These are phyloP conservation scores for Nothobranchius kuhntae DNA, from an alignment of 2,113 vertebrate genomes.

Conservation along the genomic window DNA sequence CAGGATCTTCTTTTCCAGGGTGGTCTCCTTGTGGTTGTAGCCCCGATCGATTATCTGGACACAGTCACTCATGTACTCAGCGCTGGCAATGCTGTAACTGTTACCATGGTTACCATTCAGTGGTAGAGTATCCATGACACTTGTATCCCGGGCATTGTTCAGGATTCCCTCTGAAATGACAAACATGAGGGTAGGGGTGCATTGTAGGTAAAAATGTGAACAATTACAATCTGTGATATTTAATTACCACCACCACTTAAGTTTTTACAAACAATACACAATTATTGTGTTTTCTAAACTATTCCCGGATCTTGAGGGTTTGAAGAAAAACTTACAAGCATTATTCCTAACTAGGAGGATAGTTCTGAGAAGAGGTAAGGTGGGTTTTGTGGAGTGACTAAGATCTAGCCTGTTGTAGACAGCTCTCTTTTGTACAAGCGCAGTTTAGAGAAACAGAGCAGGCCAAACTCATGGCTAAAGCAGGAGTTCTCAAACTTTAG, in stretches of 20 bases:
- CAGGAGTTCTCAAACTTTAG: no score
- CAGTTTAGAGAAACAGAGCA: no score
- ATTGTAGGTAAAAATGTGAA: constrained; percentile 18
- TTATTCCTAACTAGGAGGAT: no score
- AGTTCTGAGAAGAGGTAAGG: no score
- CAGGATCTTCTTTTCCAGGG: constrained; percentile 97
- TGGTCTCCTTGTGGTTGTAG: constrained; percentile 93
- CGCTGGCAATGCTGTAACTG: constrained; percentile 95
- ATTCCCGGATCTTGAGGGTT: background rate
- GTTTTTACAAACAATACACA: background rate
- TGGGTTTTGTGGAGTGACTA: no score
- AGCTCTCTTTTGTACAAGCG: no score
- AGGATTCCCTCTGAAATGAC: constrained; percentile 95
- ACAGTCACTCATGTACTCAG: constrained; percentile 98
- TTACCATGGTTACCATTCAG: constrained; percentile 99
- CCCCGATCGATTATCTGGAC: constrained; percentile 97
- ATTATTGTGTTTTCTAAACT: background rate
- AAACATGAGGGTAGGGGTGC: constrained; percentile 40
- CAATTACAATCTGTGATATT: constrained; percentile 47
- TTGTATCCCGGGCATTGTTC: constrained; percentile 99
- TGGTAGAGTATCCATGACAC: constrained; percentile 99
- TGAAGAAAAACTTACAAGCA: no score
- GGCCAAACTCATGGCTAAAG: no score
- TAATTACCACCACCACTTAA: constrained; percentile 41
- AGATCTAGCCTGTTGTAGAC: no score